These are phyloP conservation scores for Wasmannia auropunctata DNA, from an alignment of 1,140 invertebrate genomes.

Conservation along the genomic window DNA sequence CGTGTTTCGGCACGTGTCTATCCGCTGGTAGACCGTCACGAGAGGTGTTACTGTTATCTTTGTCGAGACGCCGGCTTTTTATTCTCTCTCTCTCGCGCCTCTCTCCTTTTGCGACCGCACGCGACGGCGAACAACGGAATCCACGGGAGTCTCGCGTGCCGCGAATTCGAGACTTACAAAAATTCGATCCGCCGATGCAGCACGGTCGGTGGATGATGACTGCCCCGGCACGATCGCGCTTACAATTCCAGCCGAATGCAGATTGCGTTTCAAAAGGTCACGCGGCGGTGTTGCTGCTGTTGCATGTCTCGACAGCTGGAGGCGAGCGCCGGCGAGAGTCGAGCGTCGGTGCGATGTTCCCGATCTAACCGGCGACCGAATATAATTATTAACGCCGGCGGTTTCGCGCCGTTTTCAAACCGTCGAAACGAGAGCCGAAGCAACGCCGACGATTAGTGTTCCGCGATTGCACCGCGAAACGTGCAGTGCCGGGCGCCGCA, in stretches of 20 bases:
- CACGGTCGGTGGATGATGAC: neutral
- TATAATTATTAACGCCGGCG: neutral
- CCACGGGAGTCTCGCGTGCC: neutral
- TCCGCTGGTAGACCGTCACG: neutral
- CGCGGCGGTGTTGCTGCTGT: conserved; percentile 32
- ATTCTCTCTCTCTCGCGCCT: neutral
- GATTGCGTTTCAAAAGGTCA: conserved; percentile 26
- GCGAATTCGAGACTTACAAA: no score
- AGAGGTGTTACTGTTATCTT: neutral
- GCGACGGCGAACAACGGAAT: neutral
- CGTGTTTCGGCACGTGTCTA: neutral
- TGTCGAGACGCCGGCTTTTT: neutral
- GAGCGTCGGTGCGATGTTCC: neutral
- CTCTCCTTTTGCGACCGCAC: neutral
- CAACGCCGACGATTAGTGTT: conserved; percentile 1
- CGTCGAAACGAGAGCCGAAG: conserved; percentile 20
- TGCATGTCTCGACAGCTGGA: conserved; percentile 1
- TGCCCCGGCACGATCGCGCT: neutral
- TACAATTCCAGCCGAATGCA: neutral
- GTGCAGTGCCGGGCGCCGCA: neutral
- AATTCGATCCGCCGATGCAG: neutral
- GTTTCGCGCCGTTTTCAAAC: neutral
- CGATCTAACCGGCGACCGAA: neutral
- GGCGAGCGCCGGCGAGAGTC: neutral
- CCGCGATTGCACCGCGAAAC: neutral